These are phyloP conservation scores for Vollenhovia emeryi DNA, from an alignment of 1,140 invertebrate species.

Conservation along the genomic window DNA sequence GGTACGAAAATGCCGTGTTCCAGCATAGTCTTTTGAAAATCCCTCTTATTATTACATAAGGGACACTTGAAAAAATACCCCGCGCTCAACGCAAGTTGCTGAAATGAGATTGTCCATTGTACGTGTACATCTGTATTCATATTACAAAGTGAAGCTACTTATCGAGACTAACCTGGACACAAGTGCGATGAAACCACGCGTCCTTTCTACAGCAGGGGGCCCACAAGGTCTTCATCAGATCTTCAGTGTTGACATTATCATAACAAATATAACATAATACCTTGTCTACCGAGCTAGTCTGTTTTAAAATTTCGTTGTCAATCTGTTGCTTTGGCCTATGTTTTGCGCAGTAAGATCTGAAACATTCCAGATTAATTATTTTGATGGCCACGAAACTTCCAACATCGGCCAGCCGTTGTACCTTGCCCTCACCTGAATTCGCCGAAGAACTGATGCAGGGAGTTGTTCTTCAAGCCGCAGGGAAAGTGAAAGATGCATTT, in stretches of 20 bases:
- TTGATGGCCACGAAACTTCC: neutral
- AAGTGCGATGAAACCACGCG: constrained; percentile 87
- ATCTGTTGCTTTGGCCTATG: constrained; percentile 87
- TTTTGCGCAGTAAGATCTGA: constrained; percentile 87
- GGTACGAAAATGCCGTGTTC: constrained; percentile 89
- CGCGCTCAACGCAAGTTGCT: constrained; percentile 88
- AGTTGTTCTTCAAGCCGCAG: constrained; percentile 87
- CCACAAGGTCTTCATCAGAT: constrained; percentile 84
- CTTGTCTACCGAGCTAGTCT: constrained; percentile 69
- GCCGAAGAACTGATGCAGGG: constrained; percentile 87
- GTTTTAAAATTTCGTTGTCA: constrained; percentile 72
- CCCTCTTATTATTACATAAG: constrained; percentile 88
- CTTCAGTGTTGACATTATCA: constrained; percentile 81
- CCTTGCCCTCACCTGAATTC: constrained; percentile 85
- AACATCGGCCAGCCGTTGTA: neutral
- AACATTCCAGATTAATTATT: constrained; percentile 54
- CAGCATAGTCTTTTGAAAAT: constrained; percentile 87
- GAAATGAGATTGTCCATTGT: constrained; percentile 73
- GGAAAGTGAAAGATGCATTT: constrained; percentile 87
- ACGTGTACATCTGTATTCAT: neutral
- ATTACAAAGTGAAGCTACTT: neutral
- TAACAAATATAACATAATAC: constrained; percentile 87
- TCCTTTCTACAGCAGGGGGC: constrained; percentile 88
- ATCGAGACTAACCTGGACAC: constrained; percentile 85
- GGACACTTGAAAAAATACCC: constrained; percentile 91